A percentile compares a stretch with the other conserved stretches of the same genome.
These are phyloP conservation scores for Scaptomyza caliginosa DNA, from an alignment of 2,888 invertebrate species.

Conservation along the genomic window DNA sequence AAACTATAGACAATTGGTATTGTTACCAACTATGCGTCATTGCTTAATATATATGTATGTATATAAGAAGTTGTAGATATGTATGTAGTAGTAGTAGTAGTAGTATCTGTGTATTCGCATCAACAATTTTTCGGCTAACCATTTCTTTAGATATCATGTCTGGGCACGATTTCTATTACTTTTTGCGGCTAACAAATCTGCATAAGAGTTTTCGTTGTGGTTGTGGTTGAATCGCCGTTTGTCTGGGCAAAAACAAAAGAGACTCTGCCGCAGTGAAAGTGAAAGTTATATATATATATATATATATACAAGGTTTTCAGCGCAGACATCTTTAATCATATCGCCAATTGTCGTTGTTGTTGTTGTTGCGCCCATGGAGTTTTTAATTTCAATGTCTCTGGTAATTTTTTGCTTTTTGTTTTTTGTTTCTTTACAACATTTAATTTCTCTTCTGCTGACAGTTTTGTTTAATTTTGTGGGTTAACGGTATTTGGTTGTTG, in stretches of 20 bases:
- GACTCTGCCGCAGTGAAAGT: slow-evolving; percentile 72
- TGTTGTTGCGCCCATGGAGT: slow-evolving; percentile 40
- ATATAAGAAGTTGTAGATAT: slow-evolving; percentile 12
- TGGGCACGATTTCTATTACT: slow-evolving; percentile 73
- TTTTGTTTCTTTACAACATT: slow-evolving; percentile 41
- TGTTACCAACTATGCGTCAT: slow-evolving; percentile 18
- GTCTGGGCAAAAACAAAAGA: slow-evolving; percentile 72
- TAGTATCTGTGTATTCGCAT: slow-evolving; percentile 11
- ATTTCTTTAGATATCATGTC: slow-evolving; percentile 18
- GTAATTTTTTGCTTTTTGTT: slow-evolving; percentile 24
- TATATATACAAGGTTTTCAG: slow-evolving; percentile 58
- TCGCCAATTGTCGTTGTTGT: slow-evolving; percentile 43
- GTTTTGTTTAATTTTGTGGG: slow-evolving; percentile 48
- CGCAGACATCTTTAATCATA: slow-evolving; percentile 41
- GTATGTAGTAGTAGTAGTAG: neutral
- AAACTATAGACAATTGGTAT: slow-evolving; percentile 9
- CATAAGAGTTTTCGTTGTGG: slow-evolving; percentile 65
- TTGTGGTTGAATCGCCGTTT: slow-evolving; percentile 24
- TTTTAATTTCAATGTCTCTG: slow-evolving; percentile 61
- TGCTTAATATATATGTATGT: slow-evolving; percentile 10
- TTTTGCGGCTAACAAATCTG: slow-evolving; percentile 66
- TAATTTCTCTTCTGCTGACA: slow-evolving; percentile 48
- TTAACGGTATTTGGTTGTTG: slow-evolving; percentile 40
- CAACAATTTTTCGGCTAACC: slow-evolving; percentile 9
- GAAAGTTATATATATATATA: slow-evolving; percentile 59